phyloP scores from a whole-genome alignment of 2,797 vertebrate genomes.

The Philypnodon macrostomus region DNA sequence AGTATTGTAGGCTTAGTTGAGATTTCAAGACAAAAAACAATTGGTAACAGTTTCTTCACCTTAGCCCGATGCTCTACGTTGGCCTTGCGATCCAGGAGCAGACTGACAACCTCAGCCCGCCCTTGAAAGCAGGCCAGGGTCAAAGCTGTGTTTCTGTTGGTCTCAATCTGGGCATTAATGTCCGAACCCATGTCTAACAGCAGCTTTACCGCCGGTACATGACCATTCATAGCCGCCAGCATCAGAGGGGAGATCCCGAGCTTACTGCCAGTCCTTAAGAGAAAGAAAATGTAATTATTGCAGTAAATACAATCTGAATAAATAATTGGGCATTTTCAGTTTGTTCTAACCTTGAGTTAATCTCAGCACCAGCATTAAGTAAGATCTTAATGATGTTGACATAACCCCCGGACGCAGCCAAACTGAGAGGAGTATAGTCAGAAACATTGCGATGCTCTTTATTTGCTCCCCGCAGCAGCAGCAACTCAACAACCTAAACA shows the following conservation, averaged over 20 bases:
- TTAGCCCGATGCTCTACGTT: slow-evolving; percentile 98
- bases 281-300: background rate
- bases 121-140: slow-evolving; percentile 98
- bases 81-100: slow-evolving; percentile 95
- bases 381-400: slow-evolving; percentile 99
- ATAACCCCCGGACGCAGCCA: slow-evolving; percentile 97
- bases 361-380: slow-evolving; percentile 96
- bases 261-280: slow-evolving; percentile 92
- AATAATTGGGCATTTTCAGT: background rate
- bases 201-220: slow-evolving; percentile 95
- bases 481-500: slow-evolving; percentile 95
- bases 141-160: slow-evolving; percentile 96
- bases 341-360: slow-evolving; percentile 90
- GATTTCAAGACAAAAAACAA: no score
- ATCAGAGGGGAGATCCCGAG: slow-evolving; percentile 97
- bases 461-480: slow-evolving; percentile 95
- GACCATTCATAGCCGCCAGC: slow-evolving; percentile 98
- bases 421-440: slow-evolving; percentile 96
- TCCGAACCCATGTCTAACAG: slow-evolving; percentile 98
- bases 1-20: background rate
- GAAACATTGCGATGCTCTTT: slow-evolving; percentile 99
- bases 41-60: slow-evolving; percentile 76
- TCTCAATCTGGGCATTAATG: slow-evolving; percentile 98
- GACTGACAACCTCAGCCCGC: slow-evolving; percentile 95
- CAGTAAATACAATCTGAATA: background rate